Base-by-base conservation (phyloP, 2,113 vertebrate species). In the Hucho hucho region DNA sequence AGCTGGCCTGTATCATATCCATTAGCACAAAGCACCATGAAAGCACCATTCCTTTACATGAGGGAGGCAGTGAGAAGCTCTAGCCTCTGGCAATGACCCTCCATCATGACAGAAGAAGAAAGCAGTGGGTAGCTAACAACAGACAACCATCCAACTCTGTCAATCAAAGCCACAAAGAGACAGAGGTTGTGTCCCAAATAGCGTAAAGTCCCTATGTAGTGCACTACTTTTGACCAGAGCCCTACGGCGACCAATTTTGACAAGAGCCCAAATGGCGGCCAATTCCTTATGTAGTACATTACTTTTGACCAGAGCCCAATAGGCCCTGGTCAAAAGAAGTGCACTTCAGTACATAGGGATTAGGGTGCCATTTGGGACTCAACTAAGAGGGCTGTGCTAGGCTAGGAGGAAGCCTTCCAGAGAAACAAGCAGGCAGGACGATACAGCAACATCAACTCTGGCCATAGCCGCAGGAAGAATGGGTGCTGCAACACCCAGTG, bases 151-250 rank as follows among this genome's bases (percentile, higher is more conserved):
- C 69, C 67, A 79, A 72, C 66, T 70, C 73, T 67, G 26, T 75
- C 74, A 68, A 83, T 86, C 86, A 88, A 84, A 86, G 83, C 68
- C 14, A 69, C 69, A 75, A 61, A 78, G 56, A 77, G 32, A 74
- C 6, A 32, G 32, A 32, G 32, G 0, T 0, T 32, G 32, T 49
- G 47, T 49, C 47, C 47, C 67, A 43, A 67, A 37, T 29, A 56
- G 70, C 69, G 72, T 64, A 66, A 25, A 76, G 43, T 20, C 58
- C 66, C 69, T 37, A 11, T 6, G 14, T n/a, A n/a, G 18, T 13
- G 14, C 37, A 37, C 2, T 9, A 37, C 37, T 9, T 37, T 37
- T 37, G 2, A 37, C 32, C 32, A 37, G 32, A 37, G 32, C 32
- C 32, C 32, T 6, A 37, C 6, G 32, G 32, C 32, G 32, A 9